A percentile compares a stretch with the other conserved stretches of the same genome.
Conservation (phyloP, 1,140 invertebrate genomes). For the Nephotettix cincticeps region DNA sequence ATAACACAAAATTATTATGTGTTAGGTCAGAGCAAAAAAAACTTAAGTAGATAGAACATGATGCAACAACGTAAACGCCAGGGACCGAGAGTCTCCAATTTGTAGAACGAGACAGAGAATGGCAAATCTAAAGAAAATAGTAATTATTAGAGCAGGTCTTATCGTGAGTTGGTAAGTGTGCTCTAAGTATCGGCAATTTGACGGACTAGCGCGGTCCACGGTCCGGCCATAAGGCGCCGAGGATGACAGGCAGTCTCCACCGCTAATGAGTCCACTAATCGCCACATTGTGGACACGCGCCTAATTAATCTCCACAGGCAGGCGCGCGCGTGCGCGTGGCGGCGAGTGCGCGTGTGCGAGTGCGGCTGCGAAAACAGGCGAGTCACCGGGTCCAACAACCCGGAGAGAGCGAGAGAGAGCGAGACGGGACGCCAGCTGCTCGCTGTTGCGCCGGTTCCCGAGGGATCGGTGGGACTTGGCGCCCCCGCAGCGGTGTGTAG, state of each 20-base stretch:
- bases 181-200: too few relatives aligned
- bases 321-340: neutral
- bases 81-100: too few relatives aligned
- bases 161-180: too few relatives aligned
- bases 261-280: conserved; percentile 14
- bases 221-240: neutral
- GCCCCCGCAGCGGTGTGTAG: neutral
- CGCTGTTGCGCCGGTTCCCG: neutral
- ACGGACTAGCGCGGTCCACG: too few relatives aligned
- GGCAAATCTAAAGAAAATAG: too few relatives aligned
- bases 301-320: conserved; percentile 3
- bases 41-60: too few relatives aligned
- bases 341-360: neutral
- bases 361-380: conserved; percentile 1
- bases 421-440: neutral
- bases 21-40: too few relatives aligned
- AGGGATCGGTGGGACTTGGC: neutral
- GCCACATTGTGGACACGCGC: conserved; percentile 12
- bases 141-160: too few relatives aligned
- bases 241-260: neutral
- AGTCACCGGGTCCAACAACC: conserved; percentile 15
- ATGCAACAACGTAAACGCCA: too few relatives aligned
- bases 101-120: too few relatives aligned
- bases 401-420: conserved; percentile 17
- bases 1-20: too few relatives aligned